Conservation (phyloP, 2,797 vertebrate genomes). For the Sparus aurata region DNA sequence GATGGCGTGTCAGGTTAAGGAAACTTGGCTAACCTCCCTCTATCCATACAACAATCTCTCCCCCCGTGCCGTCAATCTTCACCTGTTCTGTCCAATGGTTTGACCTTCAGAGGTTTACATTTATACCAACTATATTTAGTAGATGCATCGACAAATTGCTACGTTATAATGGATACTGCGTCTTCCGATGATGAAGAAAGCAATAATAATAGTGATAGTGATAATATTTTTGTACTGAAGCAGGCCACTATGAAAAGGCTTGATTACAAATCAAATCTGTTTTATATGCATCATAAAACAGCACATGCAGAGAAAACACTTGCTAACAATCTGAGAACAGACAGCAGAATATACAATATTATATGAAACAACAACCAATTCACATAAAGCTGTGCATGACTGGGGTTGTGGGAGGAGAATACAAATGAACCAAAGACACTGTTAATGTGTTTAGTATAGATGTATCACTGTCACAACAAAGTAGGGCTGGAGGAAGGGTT, state of each 20-base stretch:
- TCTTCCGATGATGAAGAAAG: background rate
- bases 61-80: background rate
- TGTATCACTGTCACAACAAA: background rate
- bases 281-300: slow-evolving; percentile 47
- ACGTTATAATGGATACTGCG: background rate
- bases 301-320: slow-evolving; percentile 63
- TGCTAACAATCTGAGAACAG: slow-evolving; percentile 19
- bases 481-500: background rate
- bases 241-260: slow-evolving; percentile 12
- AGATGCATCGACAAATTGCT: background rate
- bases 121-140: background rate
- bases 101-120: background rate
- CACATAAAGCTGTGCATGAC: slow-evolving; percentile 7
- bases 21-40: background rate
- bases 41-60: background rate
- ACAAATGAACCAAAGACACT: slow-evolving; percentile 16
- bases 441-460: slow-evolving; percentile 26
- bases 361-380: slow-evolving; percentile 8
- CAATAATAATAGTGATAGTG: background rate
- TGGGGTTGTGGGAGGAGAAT: slow-evolving; percentile 10
- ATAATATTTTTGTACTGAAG: slow-evolving; percentile 19
- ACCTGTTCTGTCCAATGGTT: background rate
- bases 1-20: too few relatives aligned
- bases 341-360: slow-evolving; percentile 28
- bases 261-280: slow-evolving; percentile 31